phyloP scores from a whole-genome alignment of 2,797 vertebrate genomes.

The Pteronotus mesoamericanus region DNA sequence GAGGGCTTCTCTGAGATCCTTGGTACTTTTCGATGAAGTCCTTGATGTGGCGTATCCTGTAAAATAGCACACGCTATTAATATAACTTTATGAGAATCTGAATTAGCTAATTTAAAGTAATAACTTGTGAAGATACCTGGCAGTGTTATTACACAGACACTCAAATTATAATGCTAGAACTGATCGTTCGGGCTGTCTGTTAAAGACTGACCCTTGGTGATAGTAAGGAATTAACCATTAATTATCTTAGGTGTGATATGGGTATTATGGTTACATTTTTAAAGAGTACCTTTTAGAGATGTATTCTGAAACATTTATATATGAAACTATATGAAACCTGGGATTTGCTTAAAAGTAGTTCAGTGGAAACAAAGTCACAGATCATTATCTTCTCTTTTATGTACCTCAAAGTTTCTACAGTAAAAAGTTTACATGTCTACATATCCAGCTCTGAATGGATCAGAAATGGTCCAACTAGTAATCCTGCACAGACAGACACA shows the following conservation, averaged over 20 bases:
- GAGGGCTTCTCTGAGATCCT: conserved; percentile 81
- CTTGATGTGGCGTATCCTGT: conserved; percentile 91
- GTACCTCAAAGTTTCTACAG: background rate
- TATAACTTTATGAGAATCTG: background rate
- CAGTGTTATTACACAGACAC: background rate
- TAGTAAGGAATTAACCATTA: background rate
- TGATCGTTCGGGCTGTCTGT: background rate
- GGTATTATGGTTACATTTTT: background rate
- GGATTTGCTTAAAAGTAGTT: background rate
- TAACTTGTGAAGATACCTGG: background rate
- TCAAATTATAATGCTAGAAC: background rate
- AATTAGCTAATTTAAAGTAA: background rate
- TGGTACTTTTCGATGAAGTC: conserved; percentile 90
- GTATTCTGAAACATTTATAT: background rate
- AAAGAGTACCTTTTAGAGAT: background rate
- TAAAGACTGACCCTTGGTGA: background rate
- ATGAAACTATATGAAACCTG: background rate
- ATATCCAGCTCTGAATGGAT: background rate
- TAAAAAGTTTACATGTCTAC: background rate
- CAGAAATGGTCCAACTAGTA: background rate
- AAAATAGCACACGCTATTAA: conserved; percentile 46
- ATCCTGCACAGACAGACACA: background rate
- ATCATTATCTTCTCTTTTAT: background rate
- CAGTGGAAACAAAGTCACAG: background rate
- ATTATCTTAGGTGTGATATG: background rate